Evolutionary conservation across 2,797 vertebrate genomes (phyloP), one percentile per base, ranked within the genome.

Genomic region (Sternotherus odoratus): DNA sequence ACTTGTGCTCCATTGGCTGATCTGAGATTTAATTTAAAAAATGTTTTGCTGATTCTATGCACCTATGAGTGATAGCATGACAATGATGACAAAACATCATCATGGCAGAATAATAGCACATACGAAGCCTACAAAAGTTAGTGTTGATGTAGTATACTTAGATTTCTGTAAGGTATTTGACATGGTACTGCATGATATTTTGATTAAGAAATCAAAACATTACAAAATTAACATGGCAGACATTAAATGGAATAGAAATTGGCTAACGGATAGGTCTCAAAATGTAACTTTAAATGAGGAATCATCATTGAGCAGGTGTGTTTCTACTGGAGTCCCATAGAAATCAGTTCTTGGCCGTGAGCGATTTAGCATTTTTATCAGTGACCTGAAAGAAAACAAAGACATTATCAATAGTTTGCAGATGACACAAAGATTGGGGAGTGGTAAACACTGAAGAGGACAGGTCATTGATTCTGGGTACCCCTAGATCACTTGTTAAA

Each of bases 51-150:
- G 8, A n/a, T 13, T 43, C 30, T 54, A 0, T 0, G 82, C 53
- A 43, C 92, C 53, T 48, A 69, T 0, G 0, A 0, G 56, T 46
- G 36, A 50, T n/a, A 1, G 54, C 16, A 5, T 1, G 1, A n/a
- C 30, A 51, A 60, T 24, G 2, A 57, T 48, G 85, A 43, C 81
- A 72, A 77, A 63, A 50, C 0, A 0, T 30, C 43, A 43, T 43
- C 43, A 7, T 2, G 50, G 92, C 0, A 21, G 63, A 46, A 6
- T 0, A 1, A n/a, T 0, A 0, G 33, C 63, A 33, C 0, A 1
- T 84, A 82, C 51, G 4, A 17, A 48, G 26, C 33, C 51, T 21
- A 66, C 63, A 66, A 23, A 11, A 95, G 86, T 39, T 78, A 49
- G 46, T 13, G 33, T 79, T 83, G 85, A 88, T 83, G 89, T 80